phyloP scores from a whole-genome alignment of 2,888 invertebrate genomes.

The Watsonalla binaria region DNA sequence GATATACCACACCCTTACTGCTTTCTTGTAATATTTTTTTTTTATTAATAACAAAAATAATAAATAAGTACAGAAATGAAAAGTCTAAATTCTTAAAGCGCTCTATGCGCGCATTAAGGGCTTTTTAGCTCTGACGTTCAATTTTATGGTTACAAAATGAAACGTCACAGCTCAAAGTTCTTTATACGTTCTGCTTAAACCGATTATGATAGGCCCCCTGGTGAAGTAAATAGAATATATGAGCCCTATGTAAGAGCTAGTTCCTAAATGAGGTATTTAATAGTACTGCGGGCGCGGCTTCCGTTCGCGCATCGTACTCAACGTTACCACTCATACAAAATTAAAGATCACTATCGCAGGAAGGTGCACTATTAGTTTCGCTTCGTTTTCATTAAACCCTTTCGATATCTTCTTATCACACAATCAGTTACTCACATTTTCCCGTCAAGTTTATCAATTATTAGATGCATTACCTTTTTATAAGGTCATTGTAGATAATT shows the following conservation, averaged over 20 bases:
- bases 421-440: constrained; percentile 3
- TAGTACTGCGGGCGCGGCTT: constrained; percentile 50
- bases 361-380: constrained; percentile 67
- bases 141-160: no score
- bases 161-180: no score
- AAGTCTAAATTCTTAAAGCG: no score
- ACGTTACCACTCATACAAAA: constrained; percentile 72
- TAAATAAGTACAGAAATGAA: no score
- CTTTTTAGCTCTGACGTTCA: no score
- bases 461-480: neutral
- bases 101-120: no score
- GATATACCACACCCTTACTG: no score
- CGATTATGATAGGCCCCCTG: no score
- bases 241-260: neutral
- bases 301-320: constrained; percentile 48
- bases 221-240: neutral
- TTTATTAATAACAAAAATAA: no score
- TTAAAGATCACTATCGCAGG: constrained; percentile 76
- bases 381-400: constrained; percentile 72
- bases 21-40: no score
- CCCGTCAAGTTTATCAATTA: constrained; percentile 1
- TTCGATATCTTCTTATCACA: constrained; percentile 29
- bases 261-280: neutral
- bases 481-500: neutral
- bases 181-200: no score